A percentile compares a stretch with the other conserved stretches of the same genome.
phyloP scores from a whole-genome alignment of 2,888 invertebrate species.

The Perithous albicinctus region DNA sequence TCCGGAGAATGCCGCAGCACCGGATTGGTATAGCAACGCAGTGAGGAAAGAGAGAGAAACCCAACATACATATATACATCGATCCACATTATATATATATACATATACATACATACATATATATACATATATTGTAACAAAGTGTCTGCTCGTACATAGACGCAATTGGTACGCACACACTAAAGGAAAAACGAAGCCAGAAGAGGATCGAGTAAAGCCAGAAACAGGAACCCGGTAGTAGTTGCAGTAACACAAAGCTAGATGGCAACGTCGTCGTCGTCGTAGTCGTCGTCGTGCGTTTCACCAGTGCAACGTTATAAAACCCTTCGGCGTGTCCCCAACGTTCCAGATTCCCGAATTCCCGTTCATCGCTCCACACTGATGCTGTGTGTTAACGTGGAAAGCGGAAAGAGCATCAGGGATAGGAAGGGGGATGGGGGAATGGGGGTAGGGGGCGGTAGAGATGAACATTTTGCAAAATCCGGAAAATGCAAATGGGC shows the following conservation, averaged over 20 bases:
- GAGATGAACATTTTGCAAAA: constrained; percentile 61
- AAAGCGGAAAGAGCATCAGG: constrained; percentile 62
- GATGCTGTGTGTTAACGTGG: neutral
- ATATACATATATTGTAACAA: neutral
- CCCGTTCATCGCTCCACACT: constrained; percentile 28
- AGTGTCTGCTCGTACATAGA: constrained; percentile 8
- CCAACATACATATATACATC: neutral
- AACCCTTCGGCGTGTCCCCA: constrained; percentile 59
- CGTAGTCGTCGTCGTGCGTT: constrained; percentile 31
- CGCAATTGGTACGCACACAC: constrained; percentile 31
- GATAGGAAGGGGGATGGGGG: constrained; percentile 1
- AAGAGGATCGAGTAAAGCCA: constrained; percentile 13
- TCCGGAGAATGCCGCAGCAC: constrained; percentile 29
- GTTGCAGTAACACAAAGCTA: constrained; percentile 1
- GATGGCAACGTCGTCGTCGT: constrained; percentile 43
- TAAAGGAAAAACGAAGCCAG: constrained; percentile 20
- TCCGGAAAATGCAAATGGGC: constrained; percentile 62
- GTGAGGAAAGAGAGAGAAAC: constrained; percentile 26
- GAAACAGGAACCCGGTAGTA: constrained; percentile 14
- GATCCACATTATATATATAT: too few species aligned
- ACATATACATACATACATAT: neutral
- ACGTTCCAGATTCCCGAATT: constrained; percentile 62
- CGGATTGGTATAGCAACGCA: constrained; percentile 30
- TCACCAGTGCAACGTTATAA: constrained; percentile 44
- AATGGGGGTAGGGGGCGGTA: constrained; percentile 52